These are phyloP conservation scores for Chalcosyrphus nemorum DNA, from an alignment of 2,888 invertebrate species.

Conservation along the genomic window DNA sequence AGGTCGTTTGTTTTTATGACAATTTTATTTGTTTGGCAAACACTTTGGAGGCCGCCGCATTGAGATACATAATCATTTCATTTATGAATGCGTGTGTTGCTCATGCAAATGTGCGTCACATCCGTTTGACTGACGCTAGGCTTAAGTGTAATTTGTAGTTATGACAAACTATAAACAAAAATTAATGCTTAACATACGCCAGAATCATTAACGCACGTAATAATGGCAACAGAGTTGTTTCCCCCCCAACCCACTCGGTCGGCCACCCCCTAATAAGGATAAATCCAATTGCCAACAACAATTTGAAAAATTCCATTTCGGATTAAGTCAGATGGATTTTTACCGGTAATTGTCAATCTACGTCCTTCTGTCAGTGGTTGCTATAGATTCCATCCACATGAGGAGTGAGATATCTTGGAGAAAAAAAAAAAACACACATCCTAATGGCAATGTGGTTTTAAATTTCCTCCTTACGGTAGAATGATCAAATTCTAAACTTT, in stretches of 20 bases:
- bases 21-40: slow-evolving; percentile 69
- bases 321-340: slow-evolving; percentile 53
- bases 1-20: slow-evolving; percentile 70
- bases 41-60: slow-evolving; percentile 59
- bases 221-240: neutral
- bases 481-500: slow-evolving; percentile 63
- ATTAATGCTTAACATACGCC: slow-evolving; percentile 63
- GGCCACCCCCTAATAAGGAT: neutral
- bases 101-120: slow-evolving; percentile 57
- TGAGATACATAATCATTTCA: slow-evolving; percentile 62
- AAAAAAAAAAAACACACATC: slow-evolving; percentile 21
- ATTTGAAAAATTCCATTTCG: slow-evolving; percentile 46
- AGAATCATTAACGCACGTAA: slow-evolving; percentile 21
- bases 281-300: slow-evolving; percentile 40
- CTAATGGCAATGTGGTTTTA: slow-evolving; percentile 72
- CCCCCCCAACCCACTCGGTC: too few relatives aligned
- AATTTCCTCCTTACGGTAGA: slow-evolving; percentile 67
- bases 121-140: slow-evolving; percentile 43
- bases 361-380: slow-evolving; percentile 23
- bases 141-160: slow-evolving; percentile 69
- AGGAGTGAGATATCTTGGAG: slow-evolving; percentile 16
- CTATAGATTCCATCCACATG: slow-evolving; percentile 45
- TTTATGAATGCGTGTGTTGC: neutral
- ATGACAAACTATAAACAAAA: slow-evolving; percentile 61
- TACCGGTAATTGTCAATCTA: slow-evolving; percentile 64